Evolutionary conservation across 2,113 vertebrate species (phyloP).

Genomic region (Scortum barcoo): DNA sequence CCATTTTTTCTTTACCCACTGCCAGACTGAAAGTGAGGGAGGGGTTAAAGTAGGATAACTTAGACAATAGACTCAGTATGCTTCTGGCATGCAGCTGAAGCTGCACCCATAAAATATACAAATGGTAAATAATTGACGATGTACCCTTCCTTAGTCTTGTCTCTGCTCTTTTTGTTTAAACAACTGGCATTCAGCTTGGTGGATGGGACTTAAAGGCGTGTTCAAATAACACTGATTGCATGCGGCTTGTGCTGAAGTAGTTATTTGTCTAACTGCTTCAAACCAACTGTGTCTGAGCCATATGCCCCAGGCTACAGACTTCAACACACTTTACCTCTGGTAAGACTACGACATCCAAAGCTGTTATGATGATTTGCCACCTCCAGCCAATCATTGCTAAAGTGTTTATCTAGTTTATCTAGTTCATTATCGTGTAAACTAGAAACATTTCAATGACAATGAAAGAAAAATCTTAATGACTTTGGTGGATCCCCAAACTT

Average conservation of each 20-base stretch:
- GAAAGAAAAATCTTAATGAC: no score
- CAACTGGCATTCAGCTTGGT: slow-evolving; percentile 9
- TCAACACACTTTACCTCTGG: background rate
- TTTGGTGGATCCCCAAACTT: no score
- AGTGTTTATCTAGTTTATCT: background rate
- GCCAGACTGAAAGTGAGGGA: background rate
- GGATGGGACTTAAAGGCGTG: slow-evolving; percentile 30
- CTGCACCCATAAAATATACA: slow-evolving; percentile 12
- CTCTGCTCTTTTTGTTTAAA: slow-evolving; percentile 32
- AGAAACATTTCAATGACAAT: no score
- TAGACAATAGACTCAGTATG: background rate
- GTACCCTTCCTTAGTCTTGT: background rate
- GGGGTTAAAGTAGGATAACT: background rate
- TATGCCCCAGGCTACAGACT: slow-evolving; percentile 6
- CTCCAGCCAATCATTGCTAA: background rate
- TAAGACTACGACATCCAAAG: slow-evolving; percentile 6
- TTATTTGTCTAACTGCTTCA: slow-evolving; percentile 40
- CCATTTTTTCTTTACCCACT: background rate
- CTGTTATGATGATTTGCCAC: background rate
- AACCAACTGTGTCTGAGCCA: background rate
- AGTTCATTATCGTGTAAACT: background rate
- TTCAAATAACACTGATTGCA: slow-evolving; percentile 36
- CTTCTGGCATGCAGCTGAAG: no score
- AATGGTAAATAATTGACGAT: slow-evolving; percentile 20
- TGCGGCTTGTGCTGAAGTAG: slow-evolving; percentile 16